Evolutionary conservation across 2,113 vertebrate genomes (phyloP).

Genomic region (Psilopogon haemacephalus): DNA sequence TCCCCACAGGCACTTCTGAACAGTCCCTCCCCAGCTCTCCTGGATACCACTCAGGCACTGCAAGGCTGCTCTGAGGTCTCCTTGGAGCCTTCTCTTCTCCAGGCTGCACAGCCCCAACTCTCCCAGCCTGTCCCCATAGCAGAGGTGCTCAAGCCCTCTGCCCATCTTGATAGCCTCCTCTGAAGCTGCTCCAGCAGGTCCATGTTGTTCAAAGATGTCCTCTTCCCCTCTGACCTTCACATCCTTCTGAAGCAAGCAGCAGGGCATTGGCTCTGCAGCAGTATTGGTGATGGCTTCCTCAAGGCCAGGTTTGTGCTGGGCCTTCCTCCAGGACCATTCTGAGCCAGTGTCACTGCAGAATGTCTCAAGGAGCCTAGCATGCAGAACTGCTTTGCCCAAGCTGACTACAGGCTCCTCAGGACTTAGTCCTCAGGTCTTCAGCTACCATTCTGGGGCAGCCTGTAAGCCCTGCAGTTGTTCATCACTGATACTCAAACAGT

Average conservation of each 20-base stretch:
- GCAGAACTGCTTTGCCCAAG: background rate
- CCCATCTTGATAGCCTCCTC: no score
- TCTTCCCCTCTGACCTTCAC: background rate
- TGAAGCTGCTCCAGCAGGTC: no score
- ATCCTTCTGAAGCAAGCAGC: background rate
- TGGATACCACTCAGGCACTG: no score
- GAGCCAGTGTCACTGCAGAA: background rate
- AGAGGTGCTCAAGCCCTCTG: no score
- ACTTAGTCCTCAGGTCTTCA: background rate
- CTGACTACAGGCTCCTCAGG: background rate
- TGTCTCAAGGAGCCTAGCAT: background rate
- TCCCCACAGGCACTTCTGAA: no score
- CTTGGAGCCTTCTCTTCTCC: no score
- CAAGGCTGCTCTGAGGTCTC: no score
- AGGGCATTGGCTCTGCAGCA: background rate
- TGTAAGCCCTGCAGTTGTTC: background rate
- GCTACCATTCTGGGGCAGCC: background rate
- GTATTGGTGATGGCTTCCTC: background rate
- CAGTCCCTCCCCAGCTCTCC: no score
- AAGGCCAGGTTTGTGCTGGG: background rate
- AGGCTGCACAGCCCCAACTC: no score
- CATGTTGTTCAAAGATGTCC: no score
- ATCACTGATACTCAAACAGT: background rate
- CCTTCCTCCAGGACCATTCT: background rate
- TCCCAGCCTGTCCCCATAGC: no score